phyloP scores from a whole-genome alignment of 2,113 vertebrate species.

The Nesoenas mayeri region DNA sequence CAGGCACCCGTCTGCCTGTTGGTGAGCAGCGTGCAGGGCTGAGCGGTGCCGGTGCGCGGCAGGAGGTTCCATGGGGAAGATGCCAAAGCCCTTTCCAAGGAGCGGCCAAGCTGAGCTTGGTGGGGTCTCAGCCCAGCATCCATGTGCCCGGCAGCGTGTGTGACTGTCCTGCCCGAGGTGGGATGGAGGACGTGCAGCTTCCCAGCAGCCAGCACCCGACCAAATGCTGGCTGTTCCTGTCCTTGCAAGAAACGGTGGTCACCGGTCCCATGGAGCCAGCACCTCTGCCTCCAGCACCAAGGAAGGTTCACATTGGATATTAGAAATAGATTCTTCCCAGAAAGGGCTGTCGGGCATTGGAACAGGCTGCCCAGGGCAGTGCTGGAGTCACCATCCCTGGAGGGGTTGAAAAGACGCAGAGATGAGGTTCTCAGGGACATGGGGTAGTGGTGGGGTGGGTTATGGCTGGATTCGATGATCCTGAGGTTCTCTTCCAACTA shows the following conservation, averaged over 20 bases:
- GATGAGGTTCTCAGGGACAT: too few relatives aligned
- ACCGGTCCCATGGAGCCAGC: neutral
- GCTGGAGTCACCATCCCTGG: too few relatives aligned
- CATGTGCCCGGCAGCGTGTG: neutral
- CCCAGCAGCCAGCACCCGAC: neutral
- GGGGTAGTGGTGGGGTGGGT: too few relatives aligned
- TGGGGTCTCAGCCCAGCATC: neutral
- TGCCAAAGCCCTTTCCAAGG: neutral
- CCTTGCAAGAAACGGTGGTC: neutral
- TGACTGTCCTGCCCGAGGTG: neutral
- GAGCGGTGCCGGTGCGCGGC: fast-evolving
- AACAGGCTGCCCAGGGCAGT: too few relatives aligned
- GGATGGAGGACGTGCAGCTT: too few relatives aligned
- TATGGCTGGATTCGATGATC: too few relatives aligned
- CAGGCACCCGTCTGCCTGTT: fast-evolving
- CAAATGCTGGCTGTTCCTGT: fast-evolving
- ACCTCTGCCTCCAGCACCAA: neutral
- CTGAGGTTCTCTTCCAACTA: too few relatives aligned
- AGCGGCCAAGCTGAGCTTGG: neutral
- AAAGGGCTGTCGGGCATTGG: too few relatives aligned
- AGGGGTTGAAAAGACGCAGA: too few relatives aligned
- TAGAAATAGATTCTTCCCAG: too few relatives aligned
- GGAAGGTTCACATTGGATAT: too few relatives aligned
- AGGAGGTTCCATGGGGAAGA: neutral
- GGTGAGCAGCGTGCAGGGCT: fast-evolving